A percentile compares a stretch with the other conserved stretches of the same genome.
Conservation (phyloP, 2,888 invertebrate species). For the Cosmia trapezina region DNA sequence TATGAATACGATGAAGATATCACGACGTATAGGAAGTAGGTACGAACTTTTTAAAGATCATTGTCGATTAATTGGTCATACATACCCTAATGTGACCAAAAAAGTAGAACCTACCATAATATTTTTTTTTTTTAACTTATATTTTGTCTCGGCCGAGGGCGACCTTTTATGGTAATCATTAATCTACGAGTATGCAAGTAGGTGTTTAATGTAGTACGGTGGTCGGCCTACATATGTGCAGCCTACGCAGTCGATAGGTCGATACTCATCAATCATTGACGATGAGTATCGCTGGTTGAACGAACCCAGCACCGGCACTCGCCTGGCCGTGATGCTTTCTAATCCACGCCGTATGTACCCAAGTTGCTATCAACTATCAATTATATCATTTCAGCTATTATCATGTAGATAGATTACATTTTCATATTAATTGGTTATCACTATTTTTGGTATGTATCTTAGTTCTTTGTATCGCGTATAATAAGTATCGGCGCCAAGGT, state of each 20-base stretch:
- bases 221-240: constrained; percentile 76
- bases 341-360: constrained; percentile 73
- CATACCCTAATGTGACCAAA: constrained; percentile 25
- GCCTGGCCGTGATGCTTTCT: constrained; percentile 76
- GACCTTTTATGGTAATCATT: constrained; percentile 76
- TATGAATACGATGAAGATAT: constrained; percentile 21
- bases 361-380: constrained; percentile 66
- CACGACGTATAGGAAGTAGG: constrained; percentile 19
- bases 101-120: constrained; percentile 30
- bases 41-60: constrained; percentile 8
- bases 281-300: constrained; percentile 77
- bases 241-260: constrained; percentile 81
- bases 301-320: constrained; percentile 71
- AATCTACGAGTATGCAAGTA: constrained; percentile 72
- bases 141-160: constrained; percentile 27
- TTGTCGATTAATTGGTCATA: constrained; percentile 13
- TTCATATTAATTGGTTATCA: constrained; percentile 68
- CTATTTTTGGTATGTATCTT: constrained; percentile 64
- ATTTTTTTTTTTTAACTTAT: not conserved
- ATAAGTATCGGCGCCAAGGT: constrained; percentile 65
- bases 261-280: constrained; percentile 83
- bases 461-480: constrained; percentile 60
- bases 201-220: constrained; percentile 81
- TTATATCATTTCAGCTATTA: constrained; percentile 66
- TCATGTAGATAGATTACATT: constrained; percentile 61